Evolutionary conservation across 2,113 vertebrate species (phyloP).

Genomic region (Meriones unguiculatus): DNA sequence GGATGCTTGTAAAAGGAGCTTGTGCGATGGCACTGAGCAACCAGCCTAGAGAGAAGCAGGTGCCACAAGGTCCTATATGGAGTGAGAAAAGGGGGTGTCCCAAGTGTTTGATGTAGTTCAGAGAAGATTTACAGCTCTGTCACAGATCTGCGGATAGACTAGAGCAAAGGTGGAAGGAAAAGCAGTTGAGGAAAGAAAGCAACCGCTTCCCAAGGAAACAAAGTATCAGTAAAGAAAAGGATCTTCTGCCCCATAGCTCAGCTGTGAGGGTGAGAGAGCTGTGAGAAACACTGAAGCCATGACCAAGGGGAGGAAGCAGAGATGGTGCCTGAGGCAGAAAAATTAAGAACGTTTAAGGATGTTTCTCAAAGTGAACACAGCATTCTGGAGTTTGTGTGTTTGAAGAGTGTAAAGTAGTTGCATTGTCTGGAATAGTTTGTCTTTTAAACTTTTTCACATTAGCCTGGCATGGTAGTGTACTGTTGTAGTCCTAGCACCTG

Average conservation of each 20-base stretch:
- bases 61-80: neutral
- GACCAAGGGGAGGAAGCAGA: neutral
- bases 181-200: neutral
- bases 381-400: neutral
- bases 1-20: neutral
- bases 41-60: neutral
- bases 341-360: neutral
- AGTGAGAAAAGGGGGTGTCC: neutral
- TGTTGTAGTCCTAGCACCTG: neutral
- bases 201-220: neutral
- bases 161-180: constrained; percentile 14
- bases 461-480: neutral
- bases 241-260: neutral
- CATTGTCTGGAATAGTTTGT: constrained; percentile 11
- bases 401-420: constrained; percentile 25
- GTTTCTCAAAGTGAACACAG: neutral
- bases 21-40: neutral
- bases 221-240: neutral
- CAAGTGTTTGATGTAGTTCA: neutral
- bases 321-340: neutral
- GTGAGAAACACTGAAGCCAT: neutral
- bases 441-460: constrained; percentile 8
- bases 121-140: neutral
- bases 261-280: neutral
- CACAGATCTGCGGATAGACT: neutral